Percentiles rank a stretch among this genome's conserved stretches.
Conservation (phyloP, 1,140 invertebrate species). For the Carposina sasakii region DNA sequence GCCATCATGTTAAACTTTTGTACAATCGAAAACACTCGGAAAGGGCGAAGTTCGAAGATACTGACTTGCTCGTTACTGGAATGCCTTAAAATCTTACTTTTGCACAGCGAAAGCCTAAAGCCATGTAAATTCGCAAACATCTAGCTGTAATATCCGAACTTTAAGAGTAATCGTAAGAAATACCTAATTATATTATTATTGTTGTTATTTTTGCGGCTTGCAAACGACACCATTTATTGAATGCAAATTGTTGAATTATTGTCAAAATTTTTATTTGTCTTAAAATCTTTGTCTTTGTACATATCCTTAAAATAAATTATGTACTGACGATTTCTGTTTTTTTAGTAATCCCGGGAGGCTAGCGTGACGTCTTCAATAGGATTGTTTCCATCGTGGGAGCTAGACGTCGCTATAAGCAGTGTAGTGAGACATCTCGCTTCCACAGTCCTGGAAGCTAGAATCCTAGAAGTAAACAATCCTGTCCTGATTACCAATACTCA, state of each 20-base stretch:
- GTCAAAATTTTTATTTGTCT: slow-evolving; percentile 67
- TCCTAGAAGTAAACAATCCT: no score
- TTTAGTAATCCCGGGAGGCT: no score
- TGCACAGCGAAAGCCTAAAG: not conserved
- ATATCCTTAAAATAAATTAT: slow-evolving; percentile 71
- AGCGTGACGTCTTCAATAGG: no score
- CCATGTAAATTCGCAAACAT: slow-evolving; percentile 25
- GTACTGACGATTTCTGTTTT: slow-evolving; percentile 64
- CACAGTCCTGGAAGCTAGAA: no score
- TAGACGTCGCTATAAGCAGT: no score
- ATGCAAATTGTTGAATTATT: slow-evolving; percentile 67
- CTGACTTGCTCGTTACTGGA: not conserved
- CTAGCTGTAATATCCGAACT: slow-evolving; percentile 38
- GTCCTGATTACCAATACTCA: no score
- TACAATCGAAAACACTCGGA: not conserved
- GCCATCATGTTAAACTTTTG: slow-evolving; percentile 32
- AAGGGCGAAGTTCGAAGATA: not conserved
- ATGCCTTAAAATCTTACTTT: not conserved
- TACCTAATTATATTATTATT: no score
- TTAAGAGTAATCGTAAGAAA: no score
- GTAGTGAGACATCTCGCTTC: no score
- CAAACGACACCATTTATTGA: slow-evolving; percentile 48
- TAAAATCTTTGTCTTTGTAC: slow-evolving; percentile 65
- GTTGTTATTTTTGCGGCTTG: slow-evolving; percentile 64
- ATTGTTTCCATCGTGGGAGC: no score